These are phyloP conservation scores for Sinonovacula constricta DNA, from an alignment of 1,140 invertebrate species.

Conservation along the genomic window DNA sequence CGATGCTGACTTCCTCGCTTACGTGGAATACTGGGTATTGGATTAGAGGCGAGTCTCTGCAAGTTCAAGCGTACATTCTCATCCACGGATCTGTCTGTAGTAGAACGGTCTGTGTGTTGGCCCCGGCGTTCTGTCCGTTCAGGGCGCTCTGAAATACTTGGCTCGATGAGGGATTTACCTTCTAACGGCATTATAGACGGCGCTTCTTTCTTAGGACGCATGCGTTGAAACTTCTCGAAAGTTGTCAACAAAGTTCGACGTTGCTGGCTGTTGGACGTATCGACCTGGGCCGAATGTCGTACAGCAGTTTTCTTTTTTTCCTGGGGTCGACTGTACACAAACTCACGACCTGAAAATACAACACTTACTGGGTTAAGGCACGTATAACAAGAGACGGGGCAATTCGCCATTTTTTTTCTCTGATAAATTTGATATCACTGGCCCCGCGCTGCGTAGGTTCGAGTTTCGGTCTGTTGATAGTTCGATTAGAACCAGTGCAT, in stretches of 20 bases:
- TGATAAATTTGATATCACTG: no score
- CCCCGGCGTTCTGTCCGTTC: conserved; percentile 2
- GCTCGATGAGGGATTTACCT: conserved; percentile 68
- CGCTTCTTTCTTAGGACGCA: conserved; percentile 59
- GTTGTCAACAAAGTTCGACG: conserved; percentile 62
- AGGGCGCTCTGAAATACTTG: conserved; percentile 21
- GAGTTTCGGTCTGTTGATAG: no score
- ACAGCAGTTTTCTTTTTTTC: neutral
- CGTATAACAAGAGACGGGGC: no score
- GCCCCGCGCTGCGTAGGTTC: no score
- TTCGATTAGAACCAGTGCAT: no score
- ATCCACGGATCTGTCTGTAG: conserved; percentile 46
- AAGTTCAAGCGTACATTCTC: conserved; percentile 65
- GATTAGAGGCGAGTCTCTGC: conserved; percentile 55
- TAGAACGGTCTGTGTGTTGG: neutral
- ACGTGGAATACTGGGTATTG: conserved; percentile 42
- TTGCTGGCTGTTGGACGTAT: conserved; percentile 3
- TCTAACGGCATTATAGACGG: conserved; percentile 66
- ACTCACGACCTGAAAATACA: conserved; percentile 46
- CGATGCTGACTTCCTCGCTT: conserved; percentile 21
- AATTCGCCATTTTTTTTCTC: no score
- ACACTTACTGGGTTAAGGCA: no score
- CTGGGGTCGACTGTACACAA: conserved; percentile 36
- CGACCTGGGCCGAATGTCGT: neutral
- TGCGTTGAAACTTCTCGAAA: conserved; percentile 68